Conservation (phyloP, 2,888 invertebrate species). For the Nowickia ferox region DNA sequence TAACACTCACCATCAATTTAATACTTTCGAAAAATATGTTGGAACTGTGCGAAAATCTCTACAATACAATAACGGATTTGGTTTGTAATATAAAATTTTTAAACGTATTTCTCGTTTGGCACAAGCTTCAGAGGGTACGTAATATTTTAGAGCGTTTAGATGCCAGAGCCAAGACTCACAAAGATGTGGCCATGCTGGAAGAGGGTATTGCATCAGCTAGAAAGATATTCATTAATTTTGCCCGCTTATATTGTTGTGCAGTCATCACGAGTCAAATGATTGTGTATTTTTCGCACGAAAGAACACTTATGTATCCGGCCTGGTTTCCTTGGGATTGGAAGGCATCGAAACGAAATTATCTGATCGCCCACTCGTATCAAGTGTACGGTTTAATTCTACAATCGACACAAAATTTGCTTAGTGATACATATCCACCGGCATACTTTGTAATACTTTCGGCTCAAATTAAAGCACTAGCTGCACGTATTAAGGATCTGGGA, state of each 20-base stretch:
- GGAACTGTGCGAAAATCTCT: slow-evolving; percentile 76
- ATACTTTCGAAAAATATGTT: slow-evolving; percentile 73
- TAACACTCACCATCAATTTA: slow-evolving; percentile 73
- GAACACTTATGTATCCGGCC: slow-evolving; percentile 74
- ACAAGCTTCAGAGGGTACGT: slow-evolving; percentile 73
- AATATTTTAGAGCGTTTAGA: slow-evolving; percentile 75
- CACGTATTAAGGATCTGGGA: slow-evolving; percentile 72
- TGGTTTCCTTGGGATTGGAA: slow-evolving; percentile 80
- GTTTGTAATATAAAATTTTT: slow-evolving; percentile 76
- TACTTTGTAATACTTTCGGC: slow-evolving; percentile 77
- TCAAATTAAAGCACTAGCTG: slow-evolving; percentile 77
- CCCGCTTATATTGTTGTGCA: slow-evolving; percentile 48
- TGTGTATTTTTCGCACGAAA: slow-evolving; percentile 70
- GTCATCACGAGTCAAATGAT: slow-evolving; percentile 68
- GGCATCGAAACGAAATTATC: slow-evolving; percentile 71
- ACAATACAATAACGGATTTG: slow-evolving; percentile 72
- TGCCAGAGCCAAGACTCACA: slow-evolving; percentile 65
- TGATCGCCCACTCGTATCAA: slow-evolving; percentile 73
- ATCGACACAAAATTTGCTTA: slow-evolving; percentile 69
- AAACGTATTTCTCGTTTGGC: slow-evolving; percentile 73
- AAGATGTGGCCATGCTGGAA: slow-evolving; percentile 73
- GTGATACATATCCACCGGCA: slow-evolving; percentile 78
- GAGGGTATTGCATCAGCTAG: slow-evolving; percentile 66
- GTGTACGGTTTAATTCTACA: slow-evolving; percentile 63
- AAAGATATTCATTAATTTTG: slow-evolving; percentile 66